phyloP scores from a whole-genome alignment of 2,797 vertebrate species.

The Urocyon cinereoargenteus region DNA sequence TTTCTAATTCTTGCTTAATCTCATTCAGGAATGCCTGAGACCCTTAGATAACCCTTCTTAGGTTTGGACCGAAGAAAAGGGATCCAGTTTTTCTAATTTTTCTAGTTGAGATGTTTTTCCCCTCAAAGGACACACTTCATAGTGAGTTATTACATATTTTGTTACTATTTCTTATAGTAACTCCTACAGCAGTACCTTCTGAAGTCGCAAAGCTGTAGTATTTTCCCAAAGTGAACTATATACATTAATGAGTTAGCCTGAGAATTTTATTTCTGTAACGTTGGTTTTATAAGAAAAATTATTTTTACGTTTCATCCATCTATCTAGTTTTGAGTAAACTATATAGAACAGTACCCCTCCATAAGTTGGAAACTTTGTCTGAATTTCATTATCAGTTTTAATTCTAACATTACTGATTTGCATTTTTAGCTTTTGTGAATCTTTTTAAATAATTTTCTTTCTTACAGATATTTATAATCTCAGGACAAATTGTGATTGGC shows the following conservation, averaged over 20 bases:
- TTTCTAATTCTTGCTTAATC: conserved; percentile 34
- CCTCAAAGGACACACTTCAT: not conserved
- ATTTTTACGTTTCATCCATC: not conserved
- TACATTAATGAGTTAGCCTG: not conserved
- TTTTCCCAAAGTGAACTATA: not conserved
- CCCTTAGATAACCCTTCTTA: not conserved
- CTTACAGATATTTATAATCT: conserved; percentile 6
- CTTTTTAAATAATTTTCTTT: not conserved
- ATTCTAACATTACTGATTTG: not conserved
- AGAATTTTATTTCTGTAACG: not conserved
- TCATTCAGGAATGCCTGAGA: not conserved
- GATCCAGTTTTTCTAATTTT: not conserved
- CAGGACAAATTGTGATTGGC: conserved; percentile 6
- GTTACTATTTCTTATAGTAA: not conserved
- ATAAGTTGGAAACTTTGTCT: not conserved
- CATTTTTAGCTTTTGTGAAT: not conserved
- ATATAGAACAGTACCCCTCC: not conserved
- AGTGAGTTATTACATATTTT: not conserved
- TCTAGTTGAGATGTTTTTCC: not conserved
- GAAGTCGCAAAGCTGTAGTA: not conserved
- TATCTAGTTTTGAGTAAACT: not conserved
- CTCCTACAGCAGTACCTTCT: not conserved
- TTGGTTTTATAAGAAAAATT: not conserved
- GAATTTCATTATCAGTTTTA: not conserved
- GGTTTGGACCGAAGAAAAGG: not conserved